Conservation (phyloP, 2,797 vertebrate species). For the Tragelaphus eurycerus region DNA sequence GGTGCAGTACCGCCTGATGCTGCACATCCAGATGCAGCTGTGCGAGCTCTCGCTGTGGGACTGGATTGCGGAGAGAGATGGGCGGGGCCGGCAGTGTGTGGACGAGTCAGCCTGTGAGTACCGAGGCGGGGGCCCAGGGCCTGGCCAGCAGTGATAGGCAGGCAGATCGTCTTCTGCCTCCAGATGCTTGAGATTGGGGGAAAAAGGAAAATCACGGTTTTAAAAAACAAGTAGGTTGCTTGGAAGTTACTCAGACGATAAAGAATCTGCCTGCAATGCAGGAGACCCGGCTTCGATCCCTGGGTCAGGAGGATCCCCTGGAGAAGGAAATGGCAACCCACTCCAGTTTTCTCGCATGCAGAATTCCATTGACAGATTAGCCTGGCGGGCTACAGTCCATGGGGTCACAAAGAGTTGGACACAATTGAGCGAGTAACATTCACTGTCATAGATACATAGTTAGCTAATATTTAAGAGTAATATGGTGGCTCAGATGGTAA, state of each 20-base stretch:
- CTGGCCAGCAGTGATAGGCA: background rate
- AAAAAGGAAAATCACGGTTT: background rate
- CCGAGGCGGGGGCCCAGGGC: background rate
- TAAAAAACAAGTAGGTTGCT: background rate
- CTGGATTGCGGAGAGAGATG: constrained; percentile 93
- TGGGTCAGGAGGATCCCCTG: background rate
- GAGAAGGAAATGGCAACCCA: background rate
- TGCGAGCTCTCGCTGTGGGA: constrained; percentile 95
- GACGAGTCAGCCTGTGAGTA: constrained; percentile 81
- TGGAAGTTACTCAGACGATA: background rate
- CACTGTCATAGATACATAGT: background rate
- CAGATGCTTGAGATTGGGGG: background rate
- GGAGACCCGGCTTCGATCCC: background rate
- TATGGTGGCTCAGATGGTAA: background rate
- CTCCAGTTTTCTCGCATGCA: background rate
- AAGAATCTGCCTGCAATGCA: background rate
- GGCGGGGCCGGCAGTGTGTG: constrained; percentile 63
- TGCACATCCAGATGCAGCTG: constrained; percentile 99
- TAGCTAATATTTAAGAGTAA: background rate
- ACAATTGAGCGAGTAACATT: background rate
- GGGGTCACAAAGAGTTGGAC: background rate
- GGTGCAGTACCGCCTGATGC: constrained; percentile 94
- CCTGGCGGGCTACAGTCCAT: background rate
- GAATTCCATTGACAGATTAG: background rate
- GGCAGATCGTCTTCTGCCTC: background rate